These are phyloP conservation scores for Muricea muricata DNA, from an alignment of 92 coral and sea anemone genomes.

Conservation along the genomic window DNA sequence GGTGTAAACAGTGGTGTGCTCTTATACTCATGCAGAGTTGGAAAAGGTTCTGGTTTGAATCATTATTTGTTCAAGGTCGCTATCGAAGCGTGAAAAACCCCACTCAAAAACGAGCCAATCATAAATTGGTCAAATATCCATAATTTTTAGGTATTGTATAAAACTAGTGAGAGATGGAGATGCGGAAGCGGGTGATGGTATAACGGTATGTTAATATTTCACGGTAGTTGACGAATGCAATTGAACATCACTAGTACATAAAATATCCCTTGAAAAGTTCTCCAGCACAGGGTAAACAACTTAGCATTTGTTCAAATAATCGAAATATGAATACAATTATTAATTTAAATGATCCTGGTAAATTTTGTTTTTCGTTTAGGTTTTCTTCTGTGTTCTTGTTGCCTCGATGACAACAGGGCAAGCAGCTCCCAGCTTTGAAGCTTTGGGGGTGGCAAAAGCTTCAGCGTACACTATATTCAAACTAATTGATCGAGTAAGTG, in stretches of 20 bases:
- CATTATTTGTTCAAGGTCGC: too few relatives aligned
- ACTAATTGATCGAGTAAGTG: constrained; percentile 6
- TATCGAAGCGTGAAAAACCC: too few relatives aligned
- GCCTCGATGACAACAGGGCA: constrained; percentile 14
- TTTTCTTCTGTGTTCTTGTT: not conserved
- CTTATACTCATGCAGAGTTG: too few relatives aligned
- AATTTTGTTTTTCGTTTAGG: not conserved
- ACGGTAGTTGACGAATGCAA: too few relatives aligned
- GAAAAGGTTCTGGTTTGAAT: too few relatives aligned
- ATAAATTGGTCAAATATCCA: not conserved
- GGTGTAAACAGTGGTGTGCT: too few relatives aligned
- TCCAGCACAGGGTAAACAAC: too few relatives aligned
- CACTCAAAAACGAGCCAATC: too few relatives aligned
- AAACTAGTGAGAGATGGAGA: constrained; percentile 1
- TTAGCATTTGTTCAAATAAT: too few relatives aligned
- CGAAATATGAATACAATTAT: not conserved
- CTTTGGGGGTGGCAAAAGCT: not conserved
- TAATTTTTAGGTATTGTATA: not conserved
- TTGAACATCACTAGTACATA: too few relatives aligned
- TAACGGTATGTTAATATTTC: not conserved
- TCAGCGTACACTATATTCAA: constrained; percentile 3
- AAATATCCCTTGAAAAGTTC: too few relatives aligned
- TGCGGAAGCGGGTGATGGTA: not conserved
- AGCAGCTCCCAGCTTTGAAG: constrained; percentile 12
- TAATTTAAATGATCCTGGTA: not conserved